Base-by-base conservation (phyloP, 2,888 invertebrate species). In the Luperina nickerlii region DNA sequence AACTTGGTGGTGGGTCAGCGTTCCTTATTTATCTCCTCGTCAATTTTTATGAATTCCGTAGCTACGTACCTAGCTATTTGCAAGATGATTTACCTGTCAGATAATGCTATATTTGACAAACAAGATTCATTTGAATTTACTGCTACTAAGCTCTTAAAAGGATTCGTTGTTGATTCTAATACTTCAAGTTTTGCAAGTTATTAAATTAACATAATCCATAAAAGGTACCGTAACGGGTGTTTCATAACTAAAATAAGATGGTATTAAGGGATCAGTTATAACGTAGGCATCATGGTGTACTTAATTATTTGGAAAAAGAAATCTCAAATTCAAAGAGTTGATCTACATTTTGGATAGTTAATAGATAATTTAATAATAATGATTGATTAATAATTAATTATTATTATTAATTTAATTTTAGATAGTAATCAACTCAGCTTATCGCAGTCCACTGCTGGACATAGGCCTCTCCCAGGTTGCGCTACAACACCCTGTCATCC, bases 121-220 rank as follows among this genome's bases (percentile, higher is more conserved):
- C 76, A 38, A 54, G 45, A 68, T 83, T 54, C 24, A 79, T 74
- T 80, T 67, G 51, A 83, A 32, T 68, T 54, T 67, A 66, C 13
- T 51, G 51, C 42, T 62, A 18, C 15, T 80, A 32, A 7, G 48
- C 24, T 48, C 32, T 24, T 66, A 57, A 20, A 82, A 74, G 65
- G 82, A 82, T 62, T 75, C 51, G 32, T n/a, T 15, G 13, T 80
- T 45, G 67, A 83, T 68, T 76, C 24, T 62, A 67, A 83, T 62
- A 62, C 2, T 76, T 67, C 67, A 54, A 45, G 79, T 83, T 80
- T 76, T 83, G 51, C 32, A 83, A 76, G 42, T 45, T 51, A 82
- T 51, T 67, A 62, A 24, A 62, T 60, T 75, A 75, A 67, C n/a
- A 67, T 82, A 27, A 32, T 74, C 74, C n/a, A 51, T 79, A 42